These are phyloP conservation scores for Oegoconia quadripuncta DNA, from an alignment of 2,888 invertebrate genomes.

Conservation along the genomic window DNA sequence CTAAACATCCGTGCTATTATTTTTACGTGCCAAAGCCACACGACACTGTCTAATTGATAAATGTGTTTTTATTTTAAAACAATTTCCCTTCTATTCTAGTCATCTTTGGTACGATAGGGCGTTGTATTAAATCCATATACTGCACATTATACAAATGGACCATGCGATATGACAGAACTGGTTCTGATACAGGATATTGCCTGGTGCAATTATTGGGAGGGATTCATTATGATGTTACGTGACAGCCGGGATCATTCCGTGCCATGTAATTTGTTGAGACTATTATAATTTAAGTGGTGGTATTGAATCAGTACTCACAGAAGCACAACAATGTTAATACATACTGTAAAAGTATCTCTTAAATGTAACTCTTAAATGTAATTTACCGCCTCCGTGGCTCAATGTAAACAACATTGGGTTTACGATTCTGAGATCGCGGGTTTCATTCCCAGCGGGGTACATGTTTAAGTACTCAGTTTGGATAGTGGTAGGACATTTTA, in stretches of 20 bases:
- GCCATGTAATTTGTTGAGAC: slow-evolving; percentile 50
- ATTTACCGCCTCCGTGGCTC: too few relatives aligned
- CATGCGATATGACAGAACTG: slow-evolving; percentile 26
- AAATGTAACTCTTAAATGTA: too few relatives aligned
- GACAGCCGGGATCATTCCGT: slow-evolving; percentile 49
- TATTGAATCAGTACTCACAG: neutral
- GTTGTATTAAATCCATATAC: neutral
- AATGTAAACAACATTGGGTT: too few relatives aligned
- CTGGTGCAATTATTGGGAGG: slow-evolving; percentile 60
- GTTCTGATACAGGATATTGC: slow-evolving; percentile 50
- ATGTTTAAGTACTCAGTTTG: too few relatives aligned
- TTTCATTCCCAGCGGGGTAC: too few relatives aligned
- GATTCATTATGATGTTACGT: slow-evolving; percentile 68
- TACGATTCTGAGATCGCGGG: too few relatives aligned
- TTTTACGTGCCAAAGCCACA: too few relatives aligned
- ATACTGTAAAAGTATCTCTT: too few relatives aligned
- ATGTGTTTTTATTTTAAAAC: neutral
- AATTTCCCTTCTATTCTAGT: neutral
- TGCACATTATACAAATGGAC: slow-evolving; percentile 2
- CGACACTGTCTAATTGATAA: neutral
- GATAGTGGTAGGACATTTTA: too few relatives aligned
- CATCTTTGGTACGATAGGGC: neutral
- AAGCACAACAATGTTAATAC: neutral
- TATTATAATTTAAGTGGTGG: slow-evolving; percentile 39
- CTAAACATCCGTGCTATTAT: too few relatives aligned